Evolutionary conservation across 2,888 invertebrate genomes (phyloP), one percentile per base, ranked within the genome.

Genomic region (Hypolimnas misippus): DNA sequence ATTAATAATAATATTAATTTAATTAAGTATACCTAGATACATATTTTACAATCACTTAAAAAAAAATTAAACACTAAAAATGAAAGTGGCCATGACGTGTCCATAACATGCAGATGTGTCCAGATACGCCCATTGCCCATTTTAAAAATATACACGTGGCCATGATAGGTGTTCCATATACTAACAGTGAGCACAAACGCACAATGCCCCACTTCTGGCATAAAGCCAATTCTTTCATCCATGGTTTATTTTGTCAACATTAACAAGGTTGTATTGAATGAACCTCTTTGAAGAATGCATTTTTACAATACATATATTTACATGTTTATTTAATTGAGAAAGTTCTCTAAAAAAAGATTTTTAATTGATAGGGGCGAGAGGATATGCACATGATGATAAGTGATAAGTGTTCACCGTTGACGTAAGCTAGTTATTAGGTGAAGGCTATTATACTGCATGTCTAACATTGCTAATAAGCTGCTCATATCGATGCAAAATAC

Each of bases 251-350:
- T 86, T 86, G 86, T 87, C 87, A 87, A 86, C 83, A 83, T 83
- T 77, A 71, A 72, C 70, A 87, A 86, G 87, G 86, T 82, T 82
- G 76, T 70, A 75, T 72, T 78, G 74, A 83, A 82, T 83, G 80
- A 76, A 77, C 72, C 73, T 72, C 71, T 75, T 72, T 70, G 67
- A 68, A 61, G 63, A 62, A 49, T 70, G 69, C 63, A 12, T 46
- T 25, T 40, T 10, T 49, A 6, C 64, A 53, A 66, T 60, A 63
- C 55, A 50, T 66, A 31, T 54, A 46, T 52, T 25, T 25, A 25
- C 25, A 25, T n/a, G n/a, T 25, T 25, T 25, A 2, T 3, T 60
- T 56, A 49, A 52, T 52, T 35, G 57, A 31, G 40, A 50, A 29
- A 31, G 16, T 51, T 35, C n/a, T 5, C 12, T 12, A 19, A 52